Evolutionary conservation across 2,888 invertebrate genomes (phyloP), one percentile per base, ranked within the genome.

Genomic region (Pachliopta kotzebuea): DNA sequence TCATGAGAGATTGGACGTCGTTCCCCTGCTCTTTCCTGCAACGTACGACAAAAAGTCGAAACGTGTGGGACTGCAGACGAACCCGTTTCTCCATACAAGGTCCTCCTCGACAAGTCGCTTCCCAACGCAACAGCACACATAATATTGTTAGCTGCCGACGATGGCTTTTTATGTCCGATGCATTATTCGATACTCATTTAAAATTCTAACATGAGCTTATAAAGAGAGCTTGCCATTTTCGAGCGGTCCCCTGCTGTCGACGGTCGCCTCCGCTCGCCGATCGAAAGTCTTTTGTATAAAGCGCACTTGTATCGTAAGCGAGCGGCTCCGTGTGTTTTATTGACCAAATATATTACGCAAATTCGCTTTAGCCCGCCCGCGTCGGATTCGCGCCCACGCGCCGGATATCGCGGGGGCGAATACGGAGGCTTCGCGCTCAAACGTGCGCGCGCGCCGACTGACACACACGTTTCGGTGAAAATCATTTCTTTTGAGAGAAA

Each of bases 131-230:
- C 87, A 88, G 80, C 86, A 83, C 89, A 88, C 88, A 90, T 89
- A 88, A 90, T 90, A 90, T 90, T 87, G 90, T 90, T 89, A 88
- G 89, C 84, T 78, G 80, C 79, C 79, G 85, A 83, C 87, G 90
- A 90, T 90, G 89, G 89, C 89, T 91, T 91, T 91, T 91, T 90
- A 90, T 88, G 86, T 85, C 85, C 85, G 83, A 90, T 90, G 90
- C 90, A 91, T 91, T 90, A 90, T 91, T 91, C 90, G 90, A 90
- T 88, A 85, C 90, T 90, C 90, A 90, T 91, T 91, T 91, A 88
- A 91, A 91, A 91, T 90, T 90, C 90, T 91, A 91, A 90, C 89
- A 86, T 89, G 85, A 83, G 76, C 90, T 83, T 88, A 87, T 88
- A 88, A 88, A 88, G 88, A 87, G 86, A 88, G 85, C 78, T 84